Evolutionary conservation across 2,797 vertebrate species (phyloP).

Genomic region (Tarsius wallacei): DNA sequence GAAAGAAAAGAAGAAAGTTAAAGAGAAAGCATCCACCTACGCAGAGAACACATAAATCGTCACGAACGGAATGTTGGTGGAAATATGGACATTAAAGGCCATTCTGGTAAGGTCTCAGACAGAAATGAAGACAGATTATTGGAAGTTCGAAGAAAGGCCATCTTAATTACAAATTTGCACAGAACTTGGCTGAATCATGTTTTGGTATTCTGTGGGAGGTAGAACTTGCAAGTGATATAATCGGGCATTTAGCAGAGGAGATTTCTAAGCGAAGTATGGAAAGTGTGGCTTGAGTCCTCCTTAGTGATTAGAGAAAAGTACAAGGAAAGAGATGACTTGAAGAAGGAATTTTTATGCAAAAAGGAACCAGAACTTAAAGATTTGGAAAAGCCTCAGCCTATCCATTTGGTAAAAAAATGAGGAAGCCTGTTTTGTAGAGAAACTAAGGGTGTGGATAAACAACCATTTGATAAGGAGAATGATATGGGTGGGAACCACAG

Average conservation of each 20-base stretch:
- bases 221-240: not conserved
- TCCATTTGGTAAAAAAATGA: not conserved
- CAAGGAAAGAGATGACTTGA: not conserved
- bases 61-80: not conserved
- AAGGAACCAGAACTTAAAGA: too few relatives aligned
- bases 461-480: not conserved
- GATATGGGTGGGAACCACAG: not conserved
- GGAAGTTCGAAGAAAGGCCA: too few relatives aligned
- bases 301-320: not conserved
- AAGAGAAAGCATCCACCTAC: not conserved
- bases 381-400: not conserved
- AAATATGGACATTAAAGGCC: too few relatives aligned
- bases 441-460: not conserved
- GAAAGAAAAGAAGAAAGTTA: too few relatives aligned
- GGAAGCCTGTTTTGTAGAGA: not conserved
- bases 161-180: not conserved
- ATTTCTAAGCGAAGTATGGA: not conserved
- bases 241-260: not conserved
- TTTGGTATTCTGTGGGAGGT: not conserved
- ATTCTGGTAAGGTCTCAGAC: too few relatives aligned
- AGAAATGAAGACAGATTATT: too few relatives aligned
- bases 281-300: not conserved
- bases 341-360: not conserved
- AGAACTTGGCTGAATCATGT: not conserved
- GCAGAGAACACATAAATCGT: not conserved